Percentiles rank a stretch among this genome's conserved stretches.
Evolutionary conservation across 2,113 vertebrate species (phyloP).

Genomic region (Nesogale talazaci): DNA sequence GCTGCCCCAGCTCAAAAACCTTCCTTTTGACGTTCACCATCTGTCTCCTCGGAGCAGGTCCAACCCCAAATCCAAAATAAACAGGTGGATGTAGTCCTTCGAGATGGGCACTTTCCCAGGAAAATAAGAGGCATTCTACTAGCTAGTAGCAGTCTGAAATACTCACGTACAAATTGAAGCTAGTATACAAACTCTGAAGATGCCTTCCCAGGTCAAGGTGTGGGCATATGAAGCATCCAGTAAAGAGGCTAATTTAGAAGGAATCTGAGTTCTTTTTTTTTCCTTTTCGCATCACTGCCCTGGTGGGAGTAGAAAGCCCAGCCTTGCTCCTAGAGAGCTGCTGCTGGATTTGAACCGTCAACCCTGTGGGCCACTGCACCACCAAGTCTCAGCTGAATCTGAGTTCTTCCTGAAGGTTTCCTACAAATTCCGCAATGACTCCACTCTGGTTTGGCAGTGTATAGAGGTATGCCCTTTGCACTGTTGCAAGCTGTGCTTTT

Average conservation of each 20-base stretch:
- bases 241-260: constrained; percentile 51
- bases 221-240: background rate
- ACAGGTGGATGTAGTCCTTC: constrained; percentile 33
- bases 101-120: background rate
- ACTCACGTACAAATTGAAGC: constrained; percentile 49
- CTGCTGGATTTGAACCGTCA: too few species aligned
- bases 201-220: constrained; percentile 33
- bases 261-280: constrained; percentile 54
- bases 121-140: constrained; percentile 29
- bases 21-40: constrained; percentile 44
- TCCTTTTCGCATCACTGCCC: too few species aligned
- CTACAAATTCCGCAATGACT: constrained; percentile 45
- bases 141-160: constrained; percentile 30
- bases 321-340: too few species aligned
- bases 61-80: constrained; percentile 40
- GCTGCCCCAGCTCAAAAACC: constrained; percentile 13
- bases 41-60: constrained; percentile 27
- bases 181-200: constrained; percentile 9
- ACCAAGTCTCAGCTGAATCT: too few species aligned
- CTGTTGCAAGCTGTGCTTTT: constrained; percentile 11
- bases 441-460: background rate
- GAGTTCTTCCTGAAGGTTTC: constrained; percentile 58
- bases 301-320: too few species aligned
- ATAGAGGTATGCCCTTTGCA: constrained; percentile 50
- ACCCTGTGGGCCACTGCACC: too few species aligned